Percentiles rank a stretch among this genome's conserved stretches.
These are phyloP conservation scores for Helicoverpa zea DNA, from an alignment of 1,140 invertebrate genomes.

Conservation along the genomic window DNA sequence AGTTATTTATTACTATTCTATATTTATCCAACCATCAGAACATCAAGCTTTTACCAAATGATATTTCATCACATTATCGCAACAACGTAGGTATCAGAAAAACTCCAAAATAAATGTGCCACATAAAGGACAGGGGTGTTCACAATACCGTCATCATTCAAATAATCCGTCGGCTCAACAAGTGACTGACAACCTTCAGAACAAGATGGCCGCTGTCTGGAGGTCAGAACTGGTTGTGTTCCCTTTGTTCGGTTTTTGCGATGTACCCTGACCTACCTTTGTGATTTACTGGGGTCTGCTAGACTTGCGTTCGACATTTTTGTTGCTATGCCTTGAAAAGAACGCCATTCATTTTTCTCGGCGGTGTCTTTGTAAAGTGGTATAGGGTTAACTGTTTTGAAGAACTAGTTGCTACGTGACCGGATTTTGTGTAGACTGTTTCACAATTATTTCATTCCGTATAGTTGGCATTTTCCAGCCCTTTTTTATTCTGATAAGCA, in stretches of 20 bases:
- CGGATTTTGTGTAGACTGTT: no score
- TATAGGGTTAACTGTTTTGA: neutral
- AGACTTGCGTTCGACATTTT: neutral
- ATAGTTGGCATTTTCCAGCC: no score
- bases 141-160: constrained; percentile 30
- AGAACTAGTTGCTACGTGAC: constrained; percentile 6
- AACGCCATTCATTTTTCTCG: neutral
- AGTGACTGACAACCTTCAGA: constrained; percentile 41
- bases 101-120: neutral
- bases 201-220: constrained; percentile 62
- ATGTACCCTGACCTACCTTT: constrained; percentile 69
- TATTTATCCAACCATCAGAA: no score
- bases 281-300: constrained; percentile 61
- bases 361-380: neutral
- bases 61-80: no score
- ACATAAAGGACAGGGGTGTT: neutral
- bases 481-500: no score
- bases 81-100: neutral
- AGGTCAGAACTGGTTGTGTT: constrained; percentile 66
- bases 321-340: constrained; percentile 22
- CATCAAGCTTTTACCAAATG: no score
- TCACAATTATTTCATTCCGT: no score
- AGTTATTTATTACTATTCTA: no score
- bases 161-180: constrained; percentile 12
- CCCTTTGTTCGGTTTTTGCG: constrained; percentile 57